These are phyloP conservation scores for Desmodus rotundus DNA, from an alignment of 2,113 vertebrate species.

Conservation along the genomic window DNA sequence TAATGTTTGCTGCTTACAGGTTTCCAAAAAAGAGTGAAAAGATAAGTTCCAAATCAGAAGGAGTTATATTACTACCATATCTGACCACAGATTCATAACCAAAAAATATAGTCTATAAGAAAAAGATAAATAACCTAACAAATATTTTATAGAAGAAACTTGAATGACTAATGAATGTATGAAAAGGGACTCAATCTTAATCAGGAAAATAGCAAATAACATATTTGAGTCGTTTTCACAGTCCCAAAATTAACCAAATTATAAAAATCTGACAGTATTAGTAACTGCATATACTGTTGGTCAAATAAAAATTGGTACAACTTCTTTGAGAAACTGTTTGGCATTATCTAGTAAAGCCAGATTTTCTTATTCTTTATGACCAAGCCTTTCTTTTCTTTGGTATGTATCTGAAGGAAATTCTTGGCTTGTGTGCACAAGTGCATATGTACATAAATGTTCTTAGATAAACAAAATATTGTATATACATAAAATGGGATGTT, in stretches of 20 bases:
- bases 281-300: not conserved
- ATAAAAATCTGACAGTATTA: conserved; percentile 10
- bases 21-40: conserved; percentile 33
- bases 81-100: not conserved
- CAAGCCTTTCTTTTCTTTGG: not conserved
- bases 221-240: not conserved
- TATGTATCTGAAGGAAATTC: not conserved
- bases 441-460: not conserved
- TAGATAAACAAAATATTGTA: not conserved
- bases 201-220: not conserved
- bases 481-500: not conserved
- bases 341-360: not conserved
- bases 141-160: not conserved
- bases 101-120: not conserved
- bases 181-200: not conserved
- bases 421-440: not conserved
- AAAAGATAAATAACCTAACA: not conserved
- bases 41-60: not conserved
- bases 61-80: not conserved
- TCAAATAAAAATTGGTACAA: not conserved
- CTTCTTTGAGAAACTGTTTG: not conserved
- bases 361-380: not conserved
- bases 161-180: not conserved
- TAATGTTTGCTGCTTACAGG: not conserved
- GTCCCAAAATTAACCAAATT: not conserved